phyloP scores from a whole-genome alignment of 2,888 invertebrate species.

The Agrypnus murinus region DNA sequence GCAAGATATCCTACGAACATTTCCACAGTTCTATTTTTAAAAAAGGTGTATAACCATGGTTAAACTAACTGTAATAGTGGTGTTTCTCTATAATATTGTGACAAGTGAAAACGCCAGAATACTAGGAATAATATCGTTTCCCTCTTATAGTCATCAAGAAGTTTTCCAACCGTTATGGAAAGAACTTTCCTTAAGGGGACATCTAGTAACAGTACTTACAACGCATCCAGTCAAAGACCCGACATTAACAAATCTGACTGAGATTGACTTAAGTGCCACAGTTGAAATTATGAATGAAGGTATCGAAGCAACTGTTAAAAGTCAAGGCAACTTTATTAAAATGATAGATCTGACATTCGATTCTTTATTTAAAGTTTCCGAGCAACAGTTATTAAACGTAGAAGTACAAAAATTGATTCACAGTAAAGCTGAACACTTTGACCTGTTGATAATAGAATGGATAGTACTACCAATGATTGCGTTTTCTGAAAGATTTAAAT shows the following conservation, averaged over 20 bases:
- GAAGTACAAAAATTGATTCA: slow-evolving; percentile 35
- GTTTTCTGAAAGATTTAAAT: slow-evolving; percentile 63
- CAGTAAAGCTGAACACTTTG: slow-evolving; percentile 70
- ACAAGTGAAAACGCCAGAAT: slow-evolving; percentile 64
- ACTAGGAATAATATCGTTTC: slow-evolving; percentile 69
- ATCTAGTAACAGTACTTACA: slow-evolving; percentile 71
- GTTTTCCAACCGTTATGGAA: slow-evolving; percentile 69
- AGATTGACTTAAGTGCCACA: slow-evolving; percentile 67
- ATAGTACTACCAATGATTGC: slow-evolving; percentile 59
- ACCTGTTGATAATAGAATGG: slow-evolving; percentile 74
- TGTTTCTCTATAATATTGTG: no score
- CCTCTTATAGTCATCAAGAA: slow-evolving; percentile 72
- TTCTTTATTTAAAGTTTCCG: not conserved
- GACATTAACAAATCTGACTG: slow-evolving; percentile 66
- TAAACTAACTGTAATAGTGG: no score
- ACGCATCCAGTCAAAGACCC: slow-evolving; percentile 68
- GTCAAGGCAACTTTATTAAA: not conserved
- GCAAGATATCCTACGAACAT: no score
- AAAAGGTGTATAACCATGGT: no score
- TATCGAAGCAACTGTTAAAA: no score
- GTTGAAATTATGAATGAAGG: no score
- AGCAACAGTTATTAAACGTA: slow-evolving; percentile 33
- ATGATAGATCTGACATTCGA: not conserved
- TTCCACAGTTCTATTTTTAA: no score
- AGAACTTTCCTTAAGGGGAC: slow-evolving; percentile 70